phyloP scores from a whole-genome alignment of 2,888 invertebrate species.

The Barypeithes pellucidus region DNA sequence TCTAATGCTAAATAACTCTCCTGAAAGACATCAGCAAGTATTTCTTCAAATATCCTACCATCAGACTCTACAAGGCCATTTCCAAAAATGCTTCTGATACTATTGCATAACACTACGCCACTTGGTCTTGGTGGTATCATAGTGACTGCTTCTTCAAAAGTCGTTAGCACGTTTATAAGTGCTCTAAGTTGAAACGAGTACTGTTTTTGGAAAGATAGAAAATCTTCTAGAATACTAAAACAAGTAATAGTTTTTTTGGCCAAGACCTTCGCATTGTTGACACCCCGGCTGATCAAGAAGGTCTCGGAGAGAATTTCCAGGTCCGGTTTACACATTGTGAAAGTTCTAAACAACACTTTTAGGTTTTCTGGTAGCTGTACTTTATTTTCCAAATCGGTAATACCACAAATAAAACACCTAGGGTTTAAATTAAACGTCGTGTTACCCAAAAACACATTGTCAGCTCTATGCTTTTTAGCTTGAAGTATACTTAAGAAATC shows the following conservation, averaged over 20 bases:
- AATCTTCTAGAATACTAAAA: constrained; percentile 71
- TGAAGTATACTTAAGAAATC: constrained; percentile 84
- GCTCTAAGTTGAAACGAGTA: constrained; percentile 89
- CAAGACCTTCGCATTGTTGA: constrained; percentile 79
- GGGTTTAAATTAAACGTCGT: constrained; percentile 80
- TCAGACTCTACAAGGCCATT: constrained; percentile 90
- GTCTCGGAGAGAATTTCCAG: constrained; percentile 87
- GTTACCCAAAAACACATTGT: constrained; percentile 78
- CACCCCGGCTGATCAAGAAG: constrained; percentile 84
- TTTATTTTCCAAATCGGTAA: constrained; percentile 76
- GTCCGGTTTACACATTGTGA: constrained; percentile 90
- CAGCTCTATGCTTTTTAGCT: constrained; percentile 77
- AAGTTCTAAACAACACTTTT: constrained; percentile 84
- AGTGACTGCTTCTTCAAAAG: constrained; percentile 77
- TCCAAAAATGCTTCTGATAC: constrained; percentile 88
- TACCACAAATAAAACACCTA: constrained; percentile 83
- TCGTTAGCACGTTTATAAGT: constrained; percentile 84
- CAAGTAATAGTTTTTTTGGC: constrained; percentile 85
- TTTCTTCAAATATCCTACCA: constrained; percentile 84
- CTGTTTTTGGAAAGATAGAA: constrained; percentile 84
- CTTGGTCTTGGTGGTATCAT: constrained; percentile 69
- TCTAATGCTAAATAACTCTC: constrained; percentile 70
- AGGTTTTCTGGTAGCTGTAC: constrained; percentile 81
- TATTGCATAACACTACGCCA: constrained; percentile 79
- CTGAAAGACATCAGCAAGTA: constrained; percentile 91